Base-by-base conservation (phyloP, 1,140 invertebrate genomes). In the Orchesella cincta region DNA sequence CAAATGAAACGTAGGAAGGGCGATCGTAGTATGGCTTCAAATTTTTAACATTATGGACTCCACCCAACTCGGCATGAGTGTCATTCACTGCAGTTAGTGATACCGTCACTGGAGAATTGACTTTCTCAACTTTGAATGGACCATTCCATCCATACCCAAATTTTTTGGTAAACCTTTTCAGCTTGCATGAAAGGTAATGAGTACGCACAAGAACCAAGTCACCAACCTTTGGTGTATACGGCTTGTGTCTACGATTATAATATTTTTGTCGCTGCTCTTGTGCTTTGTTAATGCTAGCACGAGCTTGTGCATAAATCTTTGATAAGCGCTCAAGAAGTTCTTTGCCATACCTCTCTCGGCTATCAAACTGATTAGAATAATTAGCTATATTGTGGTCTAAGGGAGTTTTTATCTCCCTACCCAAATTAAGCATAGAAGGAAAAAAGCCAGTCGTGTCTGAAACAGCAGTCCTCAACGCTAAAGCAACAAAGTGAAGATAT, bases 391-490 rank as follows among this genome's bases (percentile, higher is more conserved):
- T 8, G 3, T 20, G 2, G 29, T 76, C 75, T 35, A 76, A 70
- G 1, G 75, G 75, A 14, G 33, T 16, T 16, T 31, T 23, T 26
- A 86, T 62, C 72, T 86, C 84, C 57, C 84, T 73, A 29, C 83
- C 85, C 35, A 86, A 85, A 20, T 83, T 86, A 1, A 86, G 74
- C 36, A 83, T 84, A 3, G 84, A 84, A 5, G 85, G 84, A 0
- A 84, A 84, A 64, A 81, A 85, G 1, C 82, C 76, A 14, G 84
- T 87, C 0, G 83, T 79, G n/a, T 83, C 78, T 77, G 84, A 76
- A 12, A 81, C 77, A 0, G 84, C 86, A 0, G 85, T 85, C 35
- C 87, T 87, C 76, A 85, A 83, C 0, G 86, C 85, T 77, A 86
- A 87, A 0, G 82, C 76, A 2, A 87, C 81, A 26, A 84, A 82